Evolutionary conservation across 2,113 vertebrate genomes (phyloP).

Genomic region (Sylvietta virens): DNA sequence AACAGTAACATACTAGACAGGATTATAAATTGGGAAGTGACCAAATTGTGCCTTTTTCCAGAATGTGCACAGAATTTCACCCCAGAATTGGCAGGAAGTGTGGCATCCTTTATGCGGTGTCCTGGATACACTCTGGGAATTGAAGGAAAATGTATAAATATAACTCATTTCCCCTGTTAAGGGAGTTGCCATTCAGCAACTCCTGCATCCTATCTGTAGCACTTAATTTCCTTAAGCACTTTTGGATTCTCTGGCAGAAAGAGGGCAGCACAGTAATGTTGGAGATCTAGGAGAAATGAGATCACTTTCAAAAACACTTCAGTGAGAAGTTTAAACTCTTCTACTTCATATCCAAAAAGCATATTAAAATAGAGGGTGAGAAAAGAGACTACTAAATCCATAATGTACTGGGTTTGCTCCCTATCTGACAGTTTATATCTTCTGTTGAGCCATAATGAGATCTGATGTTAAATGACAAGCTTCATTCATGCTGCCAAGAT

Average conservation of each 20-base stretch:
- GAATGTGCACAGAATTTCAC: background rate
- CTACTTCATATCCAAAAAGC: background rate
- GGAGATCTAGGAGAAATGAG: background rate
- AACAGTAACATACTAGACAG: background rate
- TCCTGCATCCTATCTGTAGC: background rate
- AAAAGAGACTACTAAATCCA: background rate
- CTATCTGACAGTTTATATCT: background rate
- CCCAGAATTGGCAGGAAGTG: background rate
- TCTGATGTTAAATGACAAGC: background rate
- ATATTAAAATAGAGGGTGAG: accelerated
- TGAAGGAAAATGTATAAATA: background rate
- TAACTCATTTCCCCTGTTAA: background rate
- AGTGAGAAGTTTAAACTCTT: background rate
- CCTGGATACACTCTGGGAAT: background rate
- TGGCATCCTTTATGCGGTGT: background rate
- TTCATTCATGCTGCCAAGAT: background rate
- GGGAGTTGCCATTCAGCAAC: background rate
- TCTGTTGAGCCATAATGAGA: background rate
- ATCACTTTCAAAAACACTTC: background rate
- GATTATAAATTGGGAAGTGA: background rate
- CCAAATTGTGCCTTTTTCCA: background rate
- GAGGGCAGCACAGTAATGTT: background rate
- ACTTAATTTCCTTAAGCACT: background rate
- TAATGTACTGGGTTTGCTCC: background rate
- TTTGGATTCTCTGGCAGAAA: background rate